phyloP scores from a whole-genome alignment of 2,797 vertebrate species.

The Discoglossus pictus region DNA sequence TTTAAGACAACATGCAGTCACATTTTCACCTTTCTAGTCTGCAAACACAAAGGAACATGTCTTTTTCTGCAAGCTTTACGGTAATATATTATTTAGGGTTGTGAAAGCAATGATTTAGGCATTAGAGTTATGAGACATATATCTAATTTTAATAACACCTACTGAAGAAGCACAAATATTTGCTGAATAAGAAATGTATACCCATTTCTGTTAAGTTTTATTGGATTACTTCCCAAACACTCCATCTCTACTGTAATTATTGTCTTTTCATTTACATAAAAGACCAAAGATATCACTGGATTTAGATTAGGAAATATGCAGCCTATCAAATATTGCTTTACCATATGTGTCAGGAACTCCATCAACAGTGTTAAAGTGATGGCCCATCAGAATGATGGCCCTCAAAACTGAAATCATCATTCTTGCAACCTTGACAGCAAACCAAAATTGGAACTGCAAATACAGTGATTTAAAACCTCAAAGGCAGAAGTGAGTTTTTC shows the following conservation, averaged over 20 bases:
- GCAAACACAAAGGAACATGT: no score
- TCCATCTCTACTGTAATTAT: conserved; percentile 27
- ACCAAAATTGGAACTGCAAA: conserved; percentile 42
- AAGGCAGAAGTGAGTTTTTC: conserved; percentile 37
- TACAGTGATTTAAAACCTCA: conserved; percentile 51
- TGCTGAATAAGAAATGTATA: conserved; percentile 3
- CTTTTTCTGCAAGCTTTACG: no score
- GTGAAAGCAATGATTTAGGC: conserved; percentile 16
- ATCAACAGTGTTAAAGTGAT: conserved; percentile 52
- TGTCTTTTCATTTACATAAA: conserved; percentile 29
- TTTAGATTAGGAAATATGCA: conserved; percentile 37
- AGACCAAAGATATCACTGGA: conserved; percentile 4
- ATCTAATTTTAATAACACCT: conserved; percentile 10
- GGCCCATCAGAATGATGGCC: conserved; percentile 18
- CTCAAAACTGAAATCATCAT: conserved; percentile 47
- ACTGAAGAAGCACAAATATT: conserved; percentile 8
- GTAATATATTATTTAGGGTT: neutral
- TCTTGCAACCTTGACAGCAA: conserved; percentile 32
- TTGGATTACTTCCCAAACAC: conserved; percentile 35
- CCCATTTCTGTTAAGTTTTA: conserved; percentile 19
- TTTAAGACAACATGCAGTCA: no score
- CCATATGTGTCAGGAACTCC: conserved; percentile 47
- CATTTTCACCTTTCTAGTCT: conserved; percentile 1
- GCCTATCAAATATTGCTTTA: conserved; percentile 46
- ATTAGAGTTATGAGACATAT: conserved; percentile 14